Percentiles rank a stretch among this genome's conserved stretches.
Conservation (phyloP, 2,113 vertebrate species). For the Coryphaenoides rupestris region DNA sequence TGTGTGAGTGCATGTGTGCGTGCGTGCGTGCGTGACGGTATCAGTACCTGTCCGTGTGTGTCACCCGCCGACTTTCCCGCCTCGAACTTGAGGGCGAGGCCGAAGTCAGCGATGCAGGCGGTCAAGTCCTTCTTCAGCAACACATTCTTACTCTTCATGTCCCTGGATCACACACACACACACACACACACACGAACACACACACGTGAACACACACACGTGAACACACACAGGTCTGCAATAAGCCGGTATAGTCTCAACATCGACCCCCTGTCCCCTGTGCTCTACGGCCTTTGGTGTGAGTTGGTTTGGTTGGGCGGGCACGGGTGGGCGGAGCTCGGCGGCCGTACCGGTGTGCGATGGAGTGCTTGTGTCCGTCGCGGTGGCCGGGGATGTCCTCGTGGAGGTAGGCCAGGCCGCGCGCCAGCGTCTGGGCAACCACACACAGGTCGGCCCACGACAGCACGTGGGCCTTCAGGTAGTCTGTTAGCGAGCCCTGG, state of each 20-base stretch:
- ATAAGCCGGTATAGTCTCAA: no score
- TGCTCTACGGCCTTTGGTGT: no score
- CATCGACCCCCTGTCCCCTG: no score
- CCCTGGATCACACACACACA: conserved; percentile 68
- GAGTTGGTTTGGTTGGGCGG: no score
- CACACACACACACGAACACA: no score
- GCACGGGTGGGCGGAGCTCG: no score
- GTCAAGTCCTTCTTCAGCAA: conserved; percentile 93
- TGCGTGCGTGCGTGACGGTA: not conserved
- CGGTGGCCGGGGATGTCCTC: conserved; percentile 95
- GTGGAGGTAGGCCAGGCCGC: conserved; percentile 95
- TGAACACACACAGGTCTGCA: no score
- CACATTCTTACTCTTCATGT: conserved; percentile 98
- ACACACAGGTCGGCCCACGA: conserved; percentile 96
- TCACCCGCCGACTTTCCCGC: conserved; percentile 96
- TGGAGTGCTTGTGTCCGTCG: conserved; percentile 94
- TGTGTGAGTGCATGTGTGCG: conserved; percentile 54
- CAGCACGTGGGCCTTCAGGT: conserved; percentile 94
- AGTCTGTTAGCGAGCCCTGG: conserved; percentile 94
- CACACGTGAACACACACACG: no score
- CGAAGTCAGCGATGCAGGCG: conserved; percentile 93
- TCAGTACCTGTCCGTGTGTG: conserved; percentile 92
- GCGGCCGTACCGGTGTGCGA: conserved; percentile 82
- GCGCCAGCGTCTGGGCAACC: conserved; percentile 89
- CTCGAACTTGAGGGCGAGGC: conserved; percentile 94